phyloP scores from a whole-genome alignment of 1,140 invertebrate genomes.

The Polypedilum pembai region DNA sequence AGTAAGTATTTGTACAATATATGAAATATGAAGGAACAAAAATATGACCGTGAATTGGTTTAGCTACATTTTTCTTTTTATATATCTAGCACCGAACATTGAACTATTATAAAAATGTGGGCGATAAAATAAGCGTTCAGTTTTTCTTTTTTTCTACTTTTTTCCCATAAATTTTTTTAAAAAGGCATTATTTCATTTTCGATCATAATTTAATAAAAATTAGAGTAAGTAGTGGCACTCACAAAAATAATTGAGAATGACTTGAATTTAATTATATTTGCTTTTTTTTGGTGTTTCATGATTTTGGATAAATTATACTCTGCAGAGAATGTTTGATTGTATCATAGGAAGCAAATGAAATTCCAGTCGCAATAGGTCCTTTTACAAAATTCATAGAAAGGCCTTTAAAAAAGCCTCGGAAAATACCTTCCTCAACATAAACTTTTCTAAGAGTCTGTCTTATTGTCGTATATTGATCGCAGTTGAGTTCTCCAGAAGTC shows the following conservation, averaged over 20 bases:
- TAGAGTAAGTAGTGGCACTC: not conserved
- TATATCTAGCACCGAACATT: too few relatives aligned
- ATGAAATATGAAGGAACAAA: too few relatives aligned
- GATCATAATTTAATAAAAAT: too few relatives aligned
- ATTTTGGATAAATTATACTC: constrained; percentile 2
- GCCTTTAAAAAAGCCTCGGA: constrained; percentile 91
- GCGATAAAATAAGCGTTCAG: too few relatives aligned
- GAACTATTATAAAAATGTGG: too few relatives aligned
- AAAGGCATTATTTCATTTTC: not conserved
- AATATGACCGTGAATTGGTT: too few relatives aligned
- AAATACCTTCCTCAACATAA: constrained; percentile 74
- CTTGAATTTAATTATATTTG: too few relatives aligned
- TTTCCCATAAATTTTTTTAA: too few relatives aligned
- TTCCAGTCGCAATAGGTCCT: constrained; percentile 95
- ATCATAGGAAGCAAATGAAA: constrained; percentile 96
- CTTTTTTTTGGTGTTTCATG: not conserved
- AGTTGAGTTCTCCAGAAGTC: constrained; percentile 36
- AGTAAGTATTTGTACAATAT: too few relatives aligned
- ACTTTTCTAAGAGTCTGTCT: constrained; percentile 38
- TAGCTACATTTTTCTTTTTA: too few relatives aligned
- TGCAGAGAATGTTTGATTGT: constrained; percentile 56
- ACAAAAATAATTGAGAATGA: not conserved
- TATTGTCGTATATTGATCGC: constrained; percentile 37
- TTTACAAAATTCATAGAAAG: constrained; percentile 99
- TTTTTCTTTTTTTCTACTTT: too few relatives aligned